A percentile compares a stretch with the other conserved stretches of the same genome.
Conservation (phyloP, 2,888 invertebrate species). For the Smittia sp. region DNA sequence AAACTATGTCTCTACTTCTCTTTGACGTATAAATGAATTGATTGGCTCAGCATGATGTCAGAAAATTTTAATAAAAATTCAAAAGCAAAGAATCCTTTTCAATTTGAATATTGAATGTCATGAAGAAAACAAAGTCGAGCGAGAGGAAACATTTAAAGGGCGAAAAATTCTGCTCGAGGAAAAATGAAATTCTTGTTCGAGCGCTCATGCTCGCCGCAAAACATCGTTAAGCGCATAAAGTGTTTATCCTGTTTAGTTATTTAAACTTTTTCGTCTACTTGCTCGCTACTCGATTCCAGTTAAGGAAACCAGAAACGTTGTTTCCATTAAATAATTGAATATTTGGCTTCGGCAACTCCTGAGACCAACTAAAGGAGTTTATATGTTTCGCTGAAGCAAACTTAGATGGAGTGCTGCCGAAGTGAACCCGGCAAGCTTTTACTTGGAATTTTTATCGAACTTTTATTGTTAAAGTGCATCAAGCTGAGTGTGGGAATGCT, state of each 20-base stretch:
- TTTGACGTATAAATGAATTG: slow-evolving; percentile 36
- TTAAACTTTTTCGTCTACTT: slow-evolving; percentile 36
- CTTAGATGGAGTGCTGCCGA: too few species aligned
- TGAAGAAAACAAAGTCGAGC: background rate
- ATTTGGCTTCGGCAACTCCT: background rate
- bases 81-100: slow-evolving; percentile 15
- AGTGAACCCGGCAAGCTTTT: background rate
- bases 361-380: background rate
- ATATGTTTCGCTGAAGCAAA: background rate
- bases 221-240: slow-evolving; percentile 29
- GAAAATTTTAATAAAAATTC: slow-evolving; percentile 34
- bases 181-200: slow-evolving; percentile 10
- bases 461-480: slow-evolving; percentile 20
- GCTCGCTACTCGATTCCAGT: background rate
- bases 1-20: slow-evolving; percentile 18
- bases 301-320: slow-evolving; percentile 3
- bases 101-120: background rate
- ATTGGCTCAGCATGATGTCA: slow-evolving; percentile 38
- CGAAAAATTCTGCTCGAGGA: background rate
- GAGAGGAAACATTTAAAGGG: background rate
- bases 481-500: slow-evolving; percentile 3
- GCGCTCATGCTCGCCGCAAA: background rate
- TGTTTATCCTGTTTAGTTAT: slow-evolving; percentile 39
- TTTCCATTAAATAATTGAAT: slow-evolving; percentile 41
- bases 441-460: background rate